Evolutionary conservation across 2,888 invertebrate genomes (phyloP).

Genomic region (Synanthedon formicaeformis): DNA sequence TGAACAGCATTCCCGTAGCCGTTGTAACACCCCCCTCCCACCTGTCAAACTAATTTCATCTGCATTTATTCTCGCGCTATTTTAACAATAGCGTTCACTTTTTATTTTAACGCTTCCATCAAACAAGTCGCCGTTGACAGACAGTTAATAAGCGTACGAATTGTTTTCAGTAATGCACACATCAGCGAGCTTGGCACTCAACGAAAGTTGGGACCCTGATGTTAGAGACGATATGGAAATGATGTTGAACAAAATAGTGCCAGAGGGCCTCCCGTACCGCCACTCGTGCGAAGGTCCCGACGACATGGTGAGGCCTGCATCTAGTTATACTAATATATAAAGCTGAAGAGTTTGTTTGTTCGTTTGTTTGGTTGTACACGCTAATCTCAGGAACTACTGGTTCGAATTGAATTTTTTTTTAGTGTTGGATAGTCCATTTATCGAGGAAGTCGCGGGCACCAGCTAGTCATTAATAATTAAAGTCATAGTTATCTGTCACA

Average conservation of each 20-base stretch:
- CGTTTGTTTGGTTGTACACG: too few relatives aligned
- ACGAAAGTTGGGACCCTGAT: constrained; percentile 98
- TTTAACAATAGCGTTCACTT: constrained; percentile 9
- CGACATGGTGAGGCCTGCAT: constrained; percentile 84
- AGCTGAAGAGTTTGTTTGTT: too few relatives aligned
- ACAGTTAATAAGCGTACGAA: constrained; percentile 40
- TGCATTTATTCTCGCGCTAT: constrained; percentile 27
- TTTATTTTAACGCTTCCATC: background rate
- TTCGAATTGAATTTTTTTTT: too few relatives aligned
- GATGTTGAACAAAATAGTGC: constrained; percentile 99
- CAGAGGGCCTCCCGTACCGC: constrained; percentile 94
- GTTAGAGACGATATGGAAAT: constrained; percentile 99
- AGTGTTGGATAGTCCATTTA: too few relatives aligned
- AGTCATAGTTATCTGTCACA: background rate
- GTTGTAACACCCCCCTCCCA: constrained; percentile 46
- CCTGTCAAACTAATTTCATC: constrained; percentile 44
- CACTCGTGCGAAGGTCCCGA: constrained; percentile 99
- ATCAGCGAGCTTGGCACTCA: constrained; percentile 95
- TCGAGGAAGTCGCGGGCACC: too few relatives aligned
- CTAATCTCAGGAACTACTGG: too few relatives aligned
- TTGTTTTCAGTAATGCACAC: constrained; percentile 92
- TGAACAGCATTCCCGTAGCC: constrained; percentile 45
- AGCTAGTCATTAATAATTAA: too few relatives aligned
- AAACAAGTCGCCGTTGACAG: constrained; percentile 10
- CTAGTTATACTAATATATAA: too few relatives aligned